phyloP scores from a whole-genome alignment of 1,140 invertebrate genomes.

The Danaus plexippus region DNA sequence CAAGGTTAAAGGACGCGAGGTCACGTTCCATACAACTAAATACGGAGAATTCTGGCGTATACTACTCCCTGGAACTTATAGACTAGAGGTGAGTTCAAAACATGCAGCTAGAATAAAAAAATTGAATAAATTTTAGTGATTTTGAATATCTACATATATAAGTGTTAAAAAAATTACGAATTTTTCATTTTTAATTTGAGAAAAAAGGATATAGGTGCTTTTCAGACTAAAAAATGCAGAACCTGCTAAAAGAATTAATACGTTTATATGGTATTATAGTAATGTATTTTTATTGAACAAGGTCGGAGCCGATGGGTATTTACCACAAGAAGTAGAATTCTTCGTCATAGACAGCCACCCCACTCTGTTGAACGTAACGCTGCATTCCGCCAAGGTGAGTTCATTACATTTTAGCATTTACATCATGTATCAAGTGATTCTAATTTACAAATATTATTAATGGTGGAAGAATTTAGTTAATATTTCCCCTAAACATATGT shows the following conservation, averaged over 20 bases:
- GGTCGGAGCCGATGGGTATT: conserved; percentile 88
- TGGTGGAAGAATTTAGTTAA: not conserved
- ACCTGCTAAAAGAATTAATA: no score
- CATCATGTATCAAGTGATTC: conserved; percentile 13
- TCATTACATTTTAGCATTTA: conserved; percentile 21
- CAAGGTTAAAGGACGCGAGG: conserved; percentile 88
- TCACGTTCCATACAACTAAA: conserved; percentile 90
- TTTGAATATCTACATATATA: conserved; percentile 1
- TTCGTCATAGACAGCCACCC: conserved; percentile 89
- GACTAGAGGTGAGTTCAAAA: conserved; percentile 78
- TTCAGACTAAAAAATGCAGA: no score
- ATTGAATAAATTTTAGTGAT: not conserved
- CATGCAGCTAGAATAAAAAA: no score
- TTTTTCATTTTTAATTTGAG: not conserved
- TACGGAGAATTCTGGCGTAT: conserved; percentile 96
- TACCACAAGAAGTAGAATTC: conserved; percentile 87
- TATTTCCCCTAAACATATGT: no score
- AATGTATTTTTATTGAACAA: conserved; percentile 33
- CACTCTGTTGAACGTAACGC: conserved; percentile 86
- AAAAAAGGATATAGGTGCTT: no score
- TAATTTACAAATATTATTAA: conserved; percentile 20
- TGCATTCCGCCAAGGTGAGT: conserved; percentile 85
- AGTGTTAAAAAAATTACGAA: not conserved
- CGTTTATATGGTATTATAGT: no score
- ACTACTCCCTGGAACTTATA: conserved; percentile 86